These are phyloP conservation scores for Ailuropoda melanoleuca DNA, from an alignment of 2,113 vertebrate genomes.

Conservation along the genomic window DNA sequence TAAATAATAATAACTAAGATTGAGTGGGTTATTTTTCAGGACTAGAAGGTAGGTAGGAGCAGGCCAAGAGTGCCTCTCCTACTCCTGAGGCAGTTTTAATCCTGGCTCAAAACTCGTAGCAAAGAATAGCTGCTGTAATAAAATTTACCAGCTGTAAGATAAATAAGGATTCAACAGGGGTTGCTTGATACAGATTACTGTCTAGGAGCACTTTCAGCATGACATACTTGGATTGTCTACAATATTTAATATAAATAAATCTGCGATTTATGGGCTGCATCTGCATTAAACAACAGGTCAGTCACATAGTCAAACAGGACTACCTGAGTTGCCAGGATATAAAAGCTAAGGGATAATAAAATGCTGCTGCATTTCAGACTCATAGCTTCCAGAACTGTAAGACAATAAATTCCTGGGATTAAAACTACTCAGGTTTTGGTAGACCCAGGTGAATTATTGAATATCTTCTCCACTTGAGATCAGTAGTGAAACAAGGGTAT, in stretches of 20 bases:
- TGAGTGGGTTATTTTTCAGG: neutral
- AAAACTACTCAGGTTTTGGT: neutral
- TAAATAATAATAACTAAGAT: neutral
- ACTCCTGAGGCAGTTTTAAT: neutral
- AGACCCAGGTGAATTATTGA: neutral
- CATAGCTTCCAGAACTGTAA: neutral
- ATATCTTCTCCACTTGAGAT: neutral
- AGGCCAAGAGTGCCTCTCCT: neutral
- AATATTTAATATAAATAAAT: neutral
- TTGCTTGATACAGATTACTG: neutral
- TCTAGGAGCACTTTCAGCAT: neutral
- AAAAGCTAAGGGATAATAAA: neutral
- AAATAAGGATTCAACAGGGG: neutral
- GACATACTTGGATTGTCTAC: neutral
- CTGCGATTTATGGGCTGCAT: neutral
- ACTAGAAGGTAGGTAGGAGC: neutral
- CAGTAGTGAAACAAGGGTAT: neutral
- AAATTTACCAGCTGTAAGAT: neutral
- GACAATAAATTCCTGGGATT: neutral
- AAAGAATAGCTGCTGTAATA: neutral
- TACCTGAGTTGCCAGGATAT: neutral
- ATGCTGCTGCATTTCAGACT: neutral
- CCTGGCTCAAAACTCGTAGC: neutral
- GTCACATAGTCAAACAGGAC: neutral
- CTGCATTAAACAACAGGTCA: neutral